Base-by-base conservation (phyloP, 2,797 vertebrate species). In the Tokudaia tokunoshimensis region DNA sequence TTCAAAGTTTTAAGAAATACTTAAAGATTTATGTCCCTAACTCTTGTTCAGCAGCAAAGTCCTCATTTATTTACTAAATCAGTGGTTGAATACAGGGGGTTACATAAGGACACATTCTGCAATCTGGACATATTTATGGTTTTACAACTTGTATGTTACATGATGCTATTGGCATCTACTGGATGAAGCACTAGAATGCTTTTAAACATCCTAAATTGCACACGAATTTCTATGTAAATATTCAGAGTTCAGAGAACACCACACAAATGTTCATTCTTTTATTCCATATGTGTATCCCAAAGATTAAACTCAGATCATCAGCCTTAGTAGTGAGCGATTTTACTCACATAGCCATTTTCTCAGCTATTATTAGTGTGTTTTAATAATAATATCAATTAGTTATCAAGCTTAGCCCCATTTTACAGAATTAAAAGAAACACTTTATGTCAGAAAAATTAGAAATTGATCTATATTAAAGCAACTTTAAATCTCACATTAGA, bases 391-490 rank as follows among this genome's bases (percentile, higher is more conserved):
- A 47, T 31, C 41, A 75, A 61, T 3, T 87, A 75, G 47, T 95
- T 90, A 65, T 0, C 63, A 55, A 52, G 20, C 2, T 44, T 89
- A 37, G 61, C 20, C 87, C 10, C 24, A 91, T 72, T 95, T 91
- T 24, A 57, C 67, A 88, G 57, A 78, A 74, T 41, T 1, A 87
- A 50, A 65, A 80, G 72, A 80, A 87, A 61, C 76, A 47, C 1
- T 83, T 26, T 88, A 37, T 70, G 15, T 80, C n/a, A 84, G 50
- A 61, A 95, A 95, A 93, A 89, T 24, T 55, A 80, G 94, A 96
- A 22, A 44, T 24, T 37, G 19, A 34, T 78, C 12, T 20, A 93
- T 78, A 52, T 67, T 47, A 75, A 8, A 78, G 10, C 19, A 94
- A 76, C 13, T 44, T 63, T 87, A 92, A 87, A 70, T 76, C 22